Evolutionary conservation across 1,140 invertebrate species (phyloP).

Genomic region (Armadillidium nasatum): DNA sequence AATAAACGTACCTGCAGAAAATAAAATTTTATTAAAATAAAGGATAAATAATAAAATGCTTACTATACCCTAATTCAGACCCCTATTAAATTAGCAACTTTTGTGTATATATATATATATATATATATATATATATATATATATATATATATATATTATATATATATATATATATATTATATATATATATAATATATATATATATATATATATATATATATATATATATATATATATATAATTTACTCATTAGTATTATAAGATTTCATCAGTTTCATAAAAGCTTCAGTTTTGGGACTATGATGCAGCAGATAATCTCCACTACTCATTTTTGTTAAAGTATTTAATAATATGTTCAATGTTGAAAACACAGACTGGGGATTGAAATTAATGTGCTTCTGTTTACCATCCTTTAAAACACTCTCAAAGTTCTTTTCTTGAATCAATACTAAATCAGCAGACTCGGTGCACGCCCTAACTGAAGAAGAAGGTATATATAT

Average conservation of each 20-base stretch:
- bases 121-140: no score
- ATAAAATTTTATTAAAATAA: not conserved
- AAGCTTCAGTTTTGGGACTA: slow-evolving; percentile 22
- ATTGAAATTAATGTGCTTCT: slow-evolving; percentile 24
- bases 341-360: slow-evolving; percentile 14
- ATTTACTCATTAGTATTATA: slow-evolving; percentile 13
- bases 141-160: no score
- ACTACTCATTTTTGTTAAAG: slow-evolving; percentile 1
- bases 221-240: no score
- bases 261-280: slow-evolving; percentile 19
- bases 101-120: no score
- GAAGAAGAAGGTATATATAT: no score
- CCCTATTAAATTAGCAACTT: no score
- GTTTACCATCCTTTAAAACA: slow-evolving; percentile 19
- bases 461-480: slow-evolving; percentile 20
- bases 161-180: no score
- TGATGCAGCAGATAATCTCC: slow-evolving; percentile 28
- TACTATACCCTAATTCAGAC: no score
- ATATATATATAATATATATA: no score
- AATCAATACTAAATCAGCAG: slow-evolving; percentile 2
- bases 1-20: not conserved
- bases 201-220: no score
- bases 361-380: slow-evolving; percentile 8
- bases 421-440: slow-evolving; percentile 13
- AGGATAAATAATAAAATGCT: not conserved